Evolutionary conservation across 2,888 invertebrate genomes (phyloP).

Genomic region (Noctua fimbriata): DNA sequence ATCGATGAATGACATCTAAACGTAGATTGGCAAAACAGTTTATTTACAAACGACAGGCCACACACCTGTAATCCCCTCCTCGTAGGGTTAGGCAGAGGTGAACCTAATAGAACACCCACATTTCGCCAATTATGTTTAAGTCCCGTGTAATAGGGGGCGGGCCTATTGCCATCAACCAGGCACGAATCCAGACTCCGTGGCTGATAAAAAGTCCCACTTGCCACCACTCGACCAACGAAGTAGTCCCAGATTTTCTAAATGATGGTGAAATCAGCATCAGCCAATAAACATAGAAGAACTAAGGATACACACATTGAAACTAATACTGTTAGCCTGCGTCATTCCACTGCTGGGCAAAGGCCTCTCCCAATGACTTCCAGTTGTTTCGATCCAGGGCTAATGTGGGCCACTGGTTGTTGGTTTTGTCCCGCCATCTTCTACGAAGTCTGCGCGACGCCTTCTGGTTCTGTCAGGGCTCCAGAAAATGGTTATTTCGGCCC

Average conservation of each 20-base stretch:
- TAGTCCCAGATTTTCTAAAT: background rate
- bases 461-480: no score
- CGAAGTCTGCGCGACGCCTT: no score
- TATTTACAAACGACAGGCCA: background rate
- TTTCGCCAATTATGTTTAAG: background rate
- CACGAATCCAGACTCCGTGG: background rate
- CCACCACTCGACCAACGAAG: background rate
- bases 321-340: no score
- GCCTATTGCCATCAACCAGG: no score
- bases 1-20: background rate
- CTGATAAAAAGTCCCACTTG: background rate
- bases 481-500: no score
- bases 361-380: no score
- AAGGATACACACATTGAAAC: background rate
- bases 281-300: background rate
- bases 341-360: no score
- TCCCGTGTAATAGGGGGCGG: background rate
- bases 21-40: background rate
- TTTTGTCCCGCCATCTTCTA: no score
- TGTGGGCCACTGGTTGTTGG: no score
- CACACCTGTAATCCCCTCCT: background rate
- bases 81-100: no score
- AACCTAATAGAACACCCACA: background rate
- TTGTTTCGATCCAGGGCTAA: no score
- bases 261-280: background rate